phyloP scores from a whole-genome alignment of 2,797 vertebrate genomes.

The Hoplostethus mediterraneus region DNA sequence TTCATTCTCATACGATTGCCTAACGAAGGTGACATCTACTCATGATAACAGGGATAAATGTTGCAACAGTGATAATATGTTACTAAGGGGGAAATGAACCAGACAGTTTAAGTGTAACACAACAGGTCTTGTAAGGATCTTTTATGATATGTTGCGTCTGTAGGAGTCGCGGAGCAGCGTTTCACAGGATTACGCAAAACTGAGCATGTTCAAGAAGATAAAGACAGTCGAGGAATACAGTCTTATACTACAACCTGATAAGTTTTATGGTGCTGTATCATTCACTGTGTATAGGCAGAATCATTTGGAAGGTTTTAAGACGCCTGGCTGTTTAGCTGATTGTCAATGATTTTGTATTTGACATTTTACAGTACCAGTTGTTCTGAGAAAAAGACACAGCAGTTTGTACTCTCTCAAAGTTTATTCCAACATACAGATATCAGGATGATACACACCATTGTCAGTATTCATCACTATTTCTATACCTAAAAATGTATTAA shows the following conservation, averaged over 20 bases:
- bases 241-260: conserved; percentile 40
- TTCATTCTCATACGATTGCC: background rate
- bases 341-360: background rate
- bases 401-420: conserved; percentile 59
- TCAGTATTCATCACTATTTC: conserved; percentile 62
- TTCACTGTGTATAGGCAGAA: background rate
- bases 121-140: conserved; percentile 31
- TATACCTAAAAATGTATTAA: conserved; percentile 77
- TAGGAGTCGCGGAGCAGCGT: background rate
- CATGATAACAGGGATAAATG: conserved; percentile 47
- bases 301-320: background rate
- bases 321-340: background rate
- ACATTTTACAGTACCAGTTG: background rate
- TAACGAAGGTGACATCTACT: conserved; percentile 42
- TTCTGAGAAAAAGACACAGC: conserved; percentile 5
- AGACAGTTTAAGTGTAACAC: background rate
- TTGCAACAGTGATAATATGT: conserved; percentile 52
- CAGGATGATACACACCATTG: conserved; percentile 55
- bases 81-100: conserved; percentile 1
- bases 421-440: conserved; percentile 80
- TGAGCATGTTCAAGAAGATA: conserved; percentile 46
- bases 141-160: background rate
- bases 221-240: conserved; percentile 17
- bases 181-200: conserved; percentile 23
- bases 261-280: conserved; percentile 26